Conservation (phyloP, 2,888 invertebrate species). For the Gisinianus flammeolus region DNA sequence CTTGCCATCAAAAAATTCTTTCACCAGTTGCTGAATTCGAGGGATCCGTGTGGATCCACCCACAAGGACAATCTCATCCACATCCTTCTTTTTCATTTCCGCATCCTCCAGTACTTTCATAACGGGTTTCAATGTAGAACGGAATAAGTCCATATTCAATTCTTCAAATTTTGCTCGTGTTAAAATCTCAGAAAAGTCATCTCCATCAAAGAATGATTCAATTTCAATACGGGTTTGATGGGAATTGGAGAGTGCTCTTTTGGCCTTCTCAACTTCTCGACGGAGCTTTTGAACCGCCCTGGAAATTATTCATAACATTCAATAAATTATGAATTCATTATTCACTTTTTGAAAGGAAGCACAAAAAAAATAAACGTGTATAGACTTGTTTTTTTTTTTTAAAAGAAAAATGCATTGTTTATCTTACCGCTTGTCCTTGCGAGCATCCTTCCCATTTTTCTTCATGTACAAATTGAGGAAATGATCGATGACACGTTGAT, state of each 20-base stretch:
- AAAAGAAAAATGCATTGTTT: not conserved
- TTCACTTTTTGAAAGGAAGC: not conserved
- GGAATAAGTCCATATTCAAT: slow-evolving; percentile 80
- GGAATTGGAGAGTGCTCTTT: slow-evolving; percentile 83
- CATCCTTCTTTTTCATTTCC: slow-evolving; percentile 98
- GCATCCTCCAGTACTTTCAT: slow-evolving; percentile 97
- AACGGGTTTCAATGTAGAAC: slow-evolving; percentile 92
- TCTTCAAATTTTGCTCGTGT: slow-evolving; percentile 99
- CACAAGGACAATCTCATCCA: slow-evolving; percentile 98
- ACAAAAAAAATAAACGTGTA: not conserved
- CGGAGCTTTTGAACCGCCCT: slow-evolving; percentile 94
- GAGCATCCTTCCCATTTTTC: slow-evolving; percentile 85
- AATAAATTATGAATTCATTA: not conserved
- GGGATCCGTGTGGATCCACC: slow-evolving; percentile 99
- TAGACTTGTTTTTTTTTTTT: too few relatives aligned
- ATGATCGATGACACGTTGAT: slow-evolving; percentile 98
- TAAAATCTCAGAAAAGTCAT: slow-evolving; percentile 97
- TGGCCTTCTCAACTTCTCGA: slow-evolving; percentile 97
- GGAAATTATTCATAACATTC: slow-evolving; percentile 63
- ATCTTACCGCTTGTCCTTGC: slow-evolving; percentile 69
- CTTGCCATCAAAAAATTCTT: slow-evolving; percentile 96
- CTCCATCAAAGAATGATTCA: slow-evolving; percentile 97
- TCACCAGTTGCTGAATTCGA: slow-evolving; percentile 87
- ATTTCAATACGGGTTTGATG: slow-evolving; percentile 98
- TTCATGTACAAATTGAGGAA: slow-evolving; percentile 98